These are phyloP conservation scores for Leptogaster cylindrica DNA, from an alignment of 2,888 invertebrate species.

Conservation along the genomic window DNA sequence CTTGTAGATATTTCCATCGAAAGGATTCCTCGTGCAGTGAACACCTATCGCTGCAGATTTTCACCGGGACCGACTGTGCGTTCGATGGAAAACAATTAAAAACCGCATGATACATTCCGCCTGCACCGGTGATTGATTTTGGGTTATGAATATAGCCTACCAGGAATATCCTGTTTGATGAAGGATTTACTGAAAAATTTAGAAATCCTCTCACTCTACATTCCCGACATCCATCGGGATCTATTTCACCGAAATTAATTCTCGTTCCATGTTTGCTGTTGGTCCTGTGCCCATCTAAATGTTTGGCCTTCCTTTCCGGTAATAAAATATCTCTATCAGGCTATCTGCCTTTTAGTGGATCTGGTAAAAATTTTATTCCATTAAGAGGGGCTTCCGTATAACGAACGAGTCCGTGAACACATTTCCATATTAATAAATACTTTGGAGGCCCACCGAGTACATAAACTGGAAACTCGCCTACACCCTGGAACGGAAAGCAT, in stretches of 20 bases:
- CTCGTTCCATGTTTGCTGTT: neutral
- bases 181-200: neutral
- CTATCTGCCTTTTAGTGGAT: neutral
- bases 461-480: constrained; percentile 8
- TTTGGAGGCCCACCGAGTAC: neutral
- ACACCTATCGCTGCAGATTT: neutral
- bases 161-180: no score
- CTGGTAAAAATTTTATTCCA: constrained; percentile 11
- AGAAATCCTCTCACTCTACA: no score
- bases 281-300: neutral
- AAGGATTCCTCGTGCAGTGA: neutral
- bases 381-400: constrained; percentile 10
- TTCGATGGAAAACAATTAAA: constrained; percentile 17
- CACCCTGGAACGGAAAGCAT: neutral
- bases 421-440: constrained; percentile 24
- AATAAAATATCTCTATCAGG: constrained; percentile 14
- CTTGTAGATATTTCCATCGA: constrained; percentile 17
- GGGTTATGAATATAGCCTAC: constrained; percentile 9
- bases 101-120: constrained; percentile 17
- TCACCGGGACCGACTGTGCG: neutral
- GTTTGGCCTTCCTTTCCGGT: neutral
- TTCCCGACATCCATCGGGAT: no score
- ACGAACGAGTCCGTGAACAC: constrained; percentile 26
- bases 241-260: no score
- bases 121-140: constrained; percentile 13